Base-by-base conservation (phyloP, 2,113 vertebrate species). In the Trematocara nigrifrons region DNA sequence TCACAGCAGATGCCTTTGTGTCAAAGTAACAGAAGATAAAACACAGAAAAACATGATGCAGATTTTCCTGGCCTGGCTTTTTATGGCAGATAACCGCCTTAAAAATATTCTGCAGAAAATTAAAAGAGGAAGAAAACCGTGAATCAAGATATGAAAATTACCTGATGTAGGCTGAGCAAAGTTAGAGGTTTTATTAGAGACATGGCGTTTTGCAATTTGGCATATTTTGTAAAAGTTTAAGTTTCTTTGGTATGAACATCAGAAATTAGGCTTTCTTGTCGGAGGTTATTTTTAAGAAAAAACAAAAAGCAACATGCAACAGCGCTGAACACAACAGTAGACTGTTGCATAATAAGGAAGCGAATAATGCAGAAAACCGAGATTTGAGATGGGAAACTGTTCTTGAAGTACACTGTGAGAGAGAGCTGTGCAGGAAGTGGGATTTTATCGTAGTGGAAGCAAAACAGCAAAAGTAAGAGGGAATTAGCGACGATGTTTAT, bases 251-350 rank as follows among this genome's bases (percentile, higher is more conserved):
- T 61, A 61, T 18, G 57, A 61, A 61, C 57, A 61, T 61, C 15
- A 33, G 15, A 18, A 61, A 61, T 61, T 0, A 61, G 57, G 29
- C 2, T 61, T 61, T 61, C 57, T 61, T 61, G 57, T 59, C 1
- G 1, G 0, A 10, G 15, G 57, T 59, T 59, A 59, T 33, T 59
- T 33, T 59, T 33, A 33, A 59, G 29, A 59, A 0, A 33, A 59
- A 59, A 33, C 9, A 52, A 52, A 12, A 52, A 20, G 0, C 29
- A 59, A 61, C 0, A 5, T 6, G 29, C 15, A 6, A 10, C 29
- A 61, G 0, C 8, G 3, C 57, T 61, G 29, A 61, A 61, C 57
- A 61, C 2, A 61, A 61, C 29, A 61, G 57, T 33, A 1, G 57
- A 61, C 57, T 61, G 57, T 29, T 61, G 57, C 29, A 33, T 10